Percentiles rank a stretch among this genome's conserved stretches.
These are phyloP conservation scores for Cryptocheilus praepositus DNA, from an alignment of 2,888 invertebrate genomes.

Conservation along the genomic window DNA sequence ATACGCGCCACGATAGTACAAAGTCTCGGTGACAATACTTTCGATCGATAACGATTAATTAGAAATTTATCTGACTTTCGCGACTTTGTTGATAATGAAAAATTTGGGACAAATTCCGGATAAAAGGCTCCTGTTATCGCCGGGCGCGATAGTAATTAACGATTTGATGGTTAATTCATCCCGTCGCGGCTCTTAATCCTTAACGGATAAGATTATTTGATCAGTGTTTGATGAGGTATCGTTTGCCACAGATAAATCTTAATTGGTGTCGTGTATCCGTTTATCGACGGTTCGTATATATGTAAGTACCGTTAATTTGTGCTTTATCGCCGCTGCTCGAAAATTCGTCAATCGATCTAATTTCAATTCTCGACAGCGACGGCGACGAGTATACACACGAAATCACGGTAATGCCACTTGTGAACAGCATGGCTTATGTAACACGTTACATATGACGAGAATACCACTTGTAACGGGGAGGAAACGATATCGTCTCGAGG, in stretches of 20 bases:
- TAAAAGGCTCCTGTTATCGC: slow-evolving; percentile 30
- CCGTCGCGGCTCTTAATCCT: slow-evolving; percentile 36
- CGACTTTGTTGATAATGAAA: slow-evolving; percentile 22
- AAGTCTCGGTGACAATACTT: background rate
- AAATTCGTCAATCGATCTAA: slow-evolving; percentile 18
- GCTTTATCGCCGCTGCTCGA: slow-evolving; percentile 9
- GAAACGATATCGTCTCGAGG: no score
- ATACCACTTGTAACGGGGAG: no score
- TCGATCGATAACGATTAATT: slow-evolving; percentile 1
- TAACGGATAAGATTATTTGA: slow-evolving; percentile 49
- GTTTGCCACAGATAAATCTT: slow-evolving; percentile 47
- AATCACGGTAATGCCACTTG: no score
- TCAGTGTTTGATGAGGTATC: slow-evolving; percentile 43
- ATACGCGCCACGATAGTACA: no score
- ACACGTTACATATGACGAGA: no score
- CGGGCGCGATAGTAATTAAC: slow-evolving; percentile 45
- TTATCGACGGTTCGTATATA: slow-evolving; percentile 31
- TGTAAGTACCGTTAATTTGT: slow-evolving; percentile 43
- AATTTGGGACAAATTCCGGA: slow-evolving; percentile 25
- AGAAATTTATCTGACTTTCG: background rate
- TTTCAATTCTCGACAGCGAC: no score
- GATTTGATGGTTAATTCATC: slow-evolving; percentile 51
- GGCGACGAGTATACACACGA: background rate
- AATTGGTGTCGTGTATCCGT: slow-evolving; percentile 52
- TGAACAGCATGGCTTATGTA: no score